Base-by-base conservation (phyloP, 2,888 invertebrate species). In the Parascotia fuliginaria region DNA sequence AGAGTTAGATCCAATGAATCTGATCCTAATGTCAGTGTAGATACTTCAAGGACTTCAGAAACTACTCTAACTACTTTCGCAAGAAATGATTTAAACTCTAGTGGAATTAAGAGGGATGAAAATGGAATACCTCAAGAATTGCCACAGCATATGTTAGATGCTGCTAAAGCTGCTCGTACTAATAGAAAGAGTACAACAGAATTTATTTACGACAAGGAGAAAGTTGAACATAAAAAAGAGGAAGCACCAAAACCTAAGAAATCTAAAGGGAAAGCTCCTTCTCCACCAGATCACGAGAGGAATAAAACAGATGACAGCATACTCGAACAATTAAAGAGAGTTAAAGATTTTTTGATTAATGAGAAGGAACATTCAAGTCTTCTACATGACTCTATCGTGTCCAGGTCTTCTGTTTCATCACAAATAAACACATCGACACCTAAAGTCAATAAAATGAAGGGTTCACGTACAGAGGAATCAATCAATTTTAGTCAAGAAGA, bases 181-280 rank as follows among this genome's bases (percentile, higher is more conserved):
- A 95, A 96, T 61, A 89, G 96, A 38, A 95, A 94, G 75, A 94
- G 94, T 64, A 79, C 86, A 0, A 57, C 80, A 12, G 92, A 91
- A 38, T 59, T 84, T 11, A 66, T 85, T 16, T 70, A 72, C 49
- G 89, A 88, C 7, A 85, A 79, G 64, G 85, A 88, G 3, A 85
- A 76, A 62, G 34, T 49, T 22, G 86, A 87, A 19, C 53, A 65
- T 4, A 86, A 83, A 58, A 87, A 85, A 55, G 86, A 86, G 36
- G 92, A 87, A 74, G 76, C 65, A 39, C 75, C 66, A 3, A 92
- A 91, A 50, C 66, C 73, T 24, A 95, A 94, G 67, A 95, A 94
- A 76, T 93, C 92, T 33, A 96, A 96, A 80, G 94, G 95, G 0
- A 95, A 95, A 85, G 96, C 96, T 1, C 96, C 96, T 0, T 94